Percentiles rank a stretch among this genome's conserved stretches.
These are phyloP conservation scores for Leptestheria dahalacensis DNA, from an alignment of 1,140 invertebrate species.

Conservation along the genomic window DNA sequence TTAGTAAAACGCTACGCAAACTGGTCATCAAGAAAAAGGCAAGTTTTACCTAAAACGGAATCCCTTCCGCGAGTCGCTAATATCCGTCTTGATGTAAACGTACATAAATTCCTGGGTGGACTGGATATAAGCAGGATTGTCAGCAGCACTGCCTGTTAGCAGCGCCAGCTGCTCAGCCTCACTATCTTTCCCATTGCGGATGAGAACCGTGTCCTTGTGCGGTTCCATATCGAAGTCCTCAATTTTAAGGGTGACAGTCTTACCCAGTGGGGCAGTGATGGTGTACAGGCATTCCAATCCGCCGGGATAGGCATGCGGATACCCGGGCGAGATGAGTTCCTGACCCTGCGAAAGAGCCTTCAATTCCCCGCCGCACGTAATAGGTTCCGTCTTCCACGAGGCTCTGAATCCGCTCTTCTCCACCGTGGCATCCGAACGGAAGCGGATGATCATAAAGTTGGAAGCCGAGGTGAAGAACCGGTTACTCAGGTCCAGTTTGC, in stretches of 20 bases:
- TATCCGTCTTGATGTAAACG: constrained; percentile 77
- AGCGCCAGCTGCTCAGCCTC: constrained; percentile 65
- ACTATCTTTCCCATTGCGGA: constrained; percentile 75
- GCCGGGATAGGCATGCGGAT: constrained; percentile 80
- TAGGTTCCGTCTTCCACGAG: constrained; percentile 84
- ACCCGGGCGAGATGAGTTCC: constrained; percentile 71
- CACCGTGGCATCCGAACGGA: constrained; percentile 81
- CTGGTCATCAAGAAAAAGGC: constrained; percentile 30
- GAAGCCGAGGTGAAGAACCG: constrained; percentile 82
- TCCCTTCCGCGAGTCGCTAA: constrained; percentile 74
- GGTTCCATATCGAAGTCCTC: constrained; percentile 77
- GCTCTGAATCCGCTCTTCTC: constrained; percentile 87
- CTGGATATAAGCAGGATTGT: constrained; percentile 71
- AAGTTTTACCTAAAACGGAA: constrained; percentile 79
- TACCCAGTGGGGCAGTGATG: constrained; percentile 69
- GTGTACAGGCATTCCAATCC: constrained; percentile 87
- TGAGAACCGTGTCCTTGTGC: constrained; percentile 68
- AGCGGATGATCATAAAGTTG: constrained; percentile 96
- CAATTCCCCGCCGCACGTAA: constrained; percentile 68
- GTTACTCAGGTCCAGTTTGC: constrained; percentile 55
- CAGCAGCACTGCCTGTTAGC: constrained; percentile 56
- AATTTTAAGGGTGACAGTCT: constrained; percentile 71
- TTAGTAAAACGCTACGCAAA: background rate
- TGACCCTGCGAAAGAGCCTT: constrained; percentile 67
- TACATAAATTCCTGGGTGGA: constrained; percentile 80